Evolutionary conservation across 1,140 invertebrate species (phyloP).

Genomic region (Drosophila bipectinata): DNA sequence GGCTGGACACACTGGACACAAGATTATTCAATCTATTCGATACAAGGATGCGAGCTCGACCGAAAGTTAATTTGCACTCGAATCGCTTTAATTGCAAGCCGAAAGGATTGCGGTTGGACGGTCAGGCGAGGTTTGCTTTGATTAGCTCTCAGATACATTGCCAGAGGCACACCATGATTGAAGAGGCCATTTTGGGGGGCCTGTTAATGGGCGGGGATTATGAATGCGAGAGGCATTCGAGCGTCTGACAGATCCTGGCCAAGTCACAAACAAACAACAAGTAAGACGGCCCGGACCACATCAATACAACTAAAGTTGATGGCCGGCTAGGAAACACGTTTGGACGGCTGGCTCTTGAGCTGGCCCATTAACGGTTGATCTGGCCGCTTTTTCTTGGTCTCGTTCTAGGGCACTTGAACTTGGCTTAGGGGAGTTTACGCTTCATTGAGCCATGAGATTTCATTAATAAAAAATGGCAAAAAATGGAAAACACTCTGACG

Average conservation of each 20-base stretch:
- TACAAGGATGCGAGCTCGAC: slow-evolving; percentile 17
- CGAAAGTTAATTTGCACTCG: slow-evolving; percentile 48
- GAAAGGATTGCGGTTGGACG: slow-evolving; percentile 51
- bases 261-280: slow-evolving; percentile 39
- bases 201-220: slow-evolving; percentile 62
- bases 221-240: slow-evolving; percentile 57
- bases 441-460: slow-evolving; percentile 81
- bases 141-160: slow-evolving; percentile 77
- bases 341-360: slow-evolving; percentile 44
- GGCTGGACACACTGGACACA: slow-evolving; percentile 13
- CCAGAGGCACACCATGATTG: slow-evolving; percentile 51
- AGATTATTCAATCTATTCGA: slow-evolving; percentile 71
- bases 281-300: slow-evolving; percentile 30
- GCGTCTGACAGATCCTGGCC: slow-evolving; percentile 39
- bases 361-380: slow-evolving; percentile 61
- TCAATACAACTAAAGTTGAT: slow-evolving; percentile 49
- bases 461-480: slow-evolving; percentile 80
- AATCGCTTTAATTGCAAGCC: slow-evolving; percentile 53
- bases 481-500: slow-evolving; percentile 62
- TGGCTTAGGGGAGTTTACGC: slow-evolving; percentile 66
- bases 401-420: slow-evolving; percentile 54
- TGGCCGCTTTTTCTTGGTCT: slow-evolving; percentile 21
- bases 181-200: slow-evolving; percentile 37
- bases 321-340: slow-evolving; percentile 48
- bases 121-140: slow-evolving; percentile 49